A percentile compares a stretch with the other conserved stretches of the same genome.
These are phyloP conservation scores for Anguilla obscura DNA, from an alignment of 2,797 vertebrate genomes.

Conservation along the genomic window DNA sequence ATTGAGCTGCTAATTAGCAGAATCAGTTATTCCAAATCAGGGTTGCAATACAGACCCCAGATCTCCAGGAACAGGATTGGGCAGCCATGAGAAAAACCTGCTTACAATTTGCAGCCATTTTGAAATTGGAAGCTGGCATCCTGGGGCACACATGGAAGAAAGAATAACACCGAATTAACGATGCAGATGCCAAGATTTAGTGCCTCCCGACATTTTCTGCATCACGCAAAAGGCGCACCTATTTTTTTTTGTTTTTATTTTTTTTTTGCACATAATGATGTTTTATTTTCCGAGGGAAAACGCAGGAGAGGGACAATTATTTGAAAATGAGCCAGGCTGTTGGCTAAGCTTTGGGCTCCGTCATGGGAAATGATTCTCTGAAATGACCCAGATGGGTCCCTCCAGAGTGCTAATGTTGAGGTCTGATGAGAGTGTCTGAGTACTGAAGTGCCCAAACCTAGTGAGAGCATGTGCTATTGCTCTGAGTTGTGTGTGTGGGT, in stretches of 20 bases:
- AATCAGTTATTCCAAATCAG: no score
- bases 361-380: constrained; percentile 58
- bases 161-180: not conserved
- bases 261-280: constrained; percentile 37
- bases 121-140: not conserved
- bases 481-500: constrained; percentile 38
- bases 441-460: not conserved
- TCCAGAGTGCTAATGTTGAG: constrained; percentile 54
- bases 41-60: no score
- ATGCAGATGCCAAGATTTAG: not conserved
- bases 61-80: no score
- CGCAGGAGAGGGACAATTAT: constrained; percentile 68
- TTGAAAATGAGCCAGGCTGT: constrained; percentile 71
- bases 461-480: constrained; percentile 14
- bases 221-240: not conserved
- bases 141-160: not conserved
- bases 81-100: not conserved
- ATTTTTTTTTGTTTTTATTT: constrained; percentile 32
- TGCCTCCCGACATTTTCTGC: not conserved
- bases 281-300: constrained; percentile 60
- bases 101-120: not conserved
- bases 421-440: constrained; percentile 52
- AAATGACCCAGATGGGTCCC: constrained; percentile 68
- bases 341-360: constrained; percentile 52
- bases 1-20: no score